Evolutionary conservation across 2,113 vertebrate species (phyloP).

Genomic region (Aplodontia rufa): DNA sequence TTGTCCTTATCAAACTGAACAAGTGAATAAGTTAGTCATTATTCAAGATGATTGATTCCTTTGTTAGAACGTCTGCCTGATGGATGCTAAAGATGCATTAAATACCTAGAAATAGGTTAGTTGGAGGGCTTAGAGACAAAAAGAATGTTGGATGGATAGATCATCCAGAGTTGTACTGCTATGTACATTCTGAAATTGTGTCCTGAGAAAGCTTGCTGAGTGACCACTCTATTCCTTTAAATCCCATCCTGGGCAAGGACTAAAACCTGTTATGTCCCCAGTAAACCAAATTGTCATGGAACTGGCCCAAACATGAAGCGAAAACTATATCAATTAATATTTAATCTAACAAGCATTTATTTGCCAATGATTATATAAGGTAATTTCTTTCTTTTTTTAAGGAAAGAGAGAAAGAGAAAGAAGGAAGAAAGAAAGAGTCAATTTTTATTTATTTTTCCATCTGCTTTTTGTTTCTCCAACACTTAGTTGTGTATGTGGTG

Average conservation of each 20-base stretch:
- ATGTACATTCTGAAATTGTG: background rate
- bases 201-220: background rate
- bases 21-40: background rate
- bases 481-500: too few relatives aligned
- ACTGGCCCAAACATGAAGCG: background rate
- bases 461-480: too few relatives aligned
- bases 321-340: background rate
- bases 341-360: slow-evolving; percentile 15
- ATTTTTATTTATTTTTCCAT: too few relatives aligned
- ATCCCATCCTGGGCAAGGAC: background rate
- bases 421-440: too few relatives aligned
- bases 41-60: background rate
- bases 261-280: background rate
- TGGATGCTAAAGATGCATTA: background rate
- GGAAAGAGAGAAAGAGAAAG: too few relatives aligned
- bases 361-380: background rate
- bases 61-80: background rate
- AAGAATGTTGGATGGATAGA: background rate
- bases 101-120: background rate
- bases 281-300: background rate
- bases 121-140: background rate
- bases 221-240: background rate
- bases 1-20: background rate
- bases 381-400: slow-evolving; percentile 13
- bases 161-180: background rate